Evolutionary conservation across 2,888 invertebrate genomes (phyloP), one percentile per base, ranked within the genome.

Genomic region (Omphaloscelis lunosa): DNA sequence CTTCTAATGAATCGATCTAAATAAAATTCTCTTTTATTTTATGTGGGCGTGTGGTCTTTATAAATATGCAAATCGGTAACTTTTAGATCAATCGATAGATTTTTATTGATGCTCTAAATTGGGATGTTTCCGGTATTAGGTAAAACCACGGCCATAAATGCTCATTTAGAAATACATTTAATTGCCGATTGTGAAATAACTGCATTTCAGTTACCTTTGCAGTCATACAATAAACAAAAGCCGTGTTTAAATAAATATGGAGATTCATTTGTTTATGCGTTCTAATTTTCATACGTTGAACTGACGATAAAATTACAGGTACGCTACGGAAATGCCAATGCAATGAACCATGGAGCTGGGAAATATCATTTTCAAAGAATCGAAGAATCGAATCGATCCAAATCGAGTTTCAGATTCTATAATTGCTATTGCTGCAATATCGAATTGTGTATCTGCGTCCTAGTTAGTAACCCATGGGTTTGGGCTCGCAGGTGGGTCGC

Each of bases 401-500:
- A 82, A 81, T 63, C 12, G 41, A 53, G 48, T 75, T 70, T 62
- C 71, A 29, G 63, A 39, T 39, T 69, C 59, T 61, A 23, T 70
- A 68, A 75, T 75, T 77, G 67, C n/a, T 68, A 58, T 80, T 80
- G 77, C 67, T 69, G 67, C 67, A 86, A 79, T 79, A 70, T 61
- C 45, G 63, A 58, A 72, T 74, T 62, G 72, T 82, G 75, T 76
- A 83, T 87, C 80, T 83, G 87, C 78, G 87, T 80, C 82, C 89
- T 71, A 88, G 72, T 88, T 90, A 62, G 67, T n/a, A 75, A 65
- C 45, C 63, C 67, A 67, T 74, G 58, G 59, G 70, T 78, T 73
- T 62, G 67, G 61, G 71, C 76, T 66, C 75, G 59, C 92, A 92
- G 90, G 92, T 91, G 89, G 89, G 89, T 88, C 84, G 90, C 90